phyloP scores from a whole-genome alignment of 2,797 vertebrate genomes.

The Nyctalus aviator region DNA sequence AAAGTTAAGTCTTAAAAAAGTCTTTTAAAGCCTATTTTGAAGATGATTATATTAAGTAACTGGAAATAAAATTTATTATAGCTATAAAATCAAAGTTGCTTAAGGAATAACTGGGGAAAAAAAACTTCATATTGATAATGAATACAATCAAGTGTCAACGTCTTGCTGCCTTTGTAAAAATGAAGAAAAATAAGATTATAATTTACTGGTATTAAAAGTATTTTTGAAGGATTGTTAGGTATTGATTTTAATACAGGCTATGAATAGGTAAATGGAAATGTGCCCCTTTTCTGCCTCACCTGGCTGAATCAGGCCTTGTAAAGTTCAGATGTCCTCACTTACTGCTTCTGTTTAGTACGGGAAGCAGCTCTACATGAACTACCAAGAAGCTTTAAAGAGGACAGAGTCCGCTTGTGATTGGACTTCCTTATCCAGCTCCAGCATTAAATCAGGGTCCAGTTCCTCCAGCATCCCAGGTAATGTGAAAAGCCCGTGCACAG shows the following conservation, averaged over 20 bases:
- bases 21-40: neutral
- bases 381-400: constrained; percentile 98
- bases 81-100: neutral
- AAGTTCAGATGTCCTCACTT: constrained; percentile 45
- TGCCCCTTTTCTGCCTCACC: neutral
- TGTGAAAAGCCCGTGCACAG: neutral
- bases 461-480: constrained; percentile 96
- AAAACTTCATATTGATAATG: constrained; percentile 36
- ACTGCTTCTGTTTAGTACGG: constrained; percentile 92
- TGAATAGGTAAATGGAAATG: constrained; percentile 39
- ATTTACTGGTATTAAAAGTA: constrained; percentile 30
- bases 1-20: neutral
- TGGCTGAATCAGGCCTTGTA: neutral
- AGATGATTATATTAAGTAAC: neutral
- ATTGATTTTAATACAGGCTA: constrained; percentile 42
- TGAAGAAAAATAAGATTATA: constrained; percentile 46
- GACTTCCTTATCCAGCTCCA: constrained; percentile 98
- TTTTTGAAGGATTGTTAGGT: neutral
- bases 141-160: neutral
- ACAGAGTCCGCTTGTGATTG: constrained; percentile 97
- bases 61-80: constrained; percentile 42
- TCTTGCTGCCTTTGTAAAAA: constrained; percentile 43
- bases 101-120: neutral
- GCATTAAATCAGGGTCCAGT: constrained; percentile 97
- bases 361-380: constrained; percentile 96